Percentiles rank a stretch among this genome's conserved stretches.
phyloP scores from a whole-genome alignment of 2,888 invertebrate genomes.

The Ramazzottius varieornatus region DNA sequence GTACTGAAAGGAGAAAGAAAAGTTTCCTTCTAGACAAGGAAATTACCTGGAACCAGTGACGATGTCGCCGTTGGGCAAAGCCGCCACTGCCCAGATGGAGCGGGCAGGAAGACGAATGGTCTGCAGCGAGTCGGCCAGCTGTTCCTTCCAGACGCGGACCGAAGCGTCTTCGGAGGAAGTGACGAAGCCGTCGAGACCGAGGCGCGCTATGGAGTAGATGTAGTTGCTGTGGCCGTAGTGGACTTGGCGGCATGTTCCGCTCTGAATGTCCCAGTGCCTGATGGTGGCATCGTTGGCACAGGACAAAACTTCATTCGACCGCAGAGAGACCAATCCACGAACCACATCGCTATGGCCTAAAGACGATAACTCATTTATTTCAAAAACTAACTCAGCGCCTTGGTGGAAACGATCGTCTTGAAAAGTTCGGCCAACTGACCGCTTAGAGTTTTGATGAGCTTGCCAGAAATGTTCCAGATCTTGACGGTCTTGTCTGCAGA shows the following conservation, averaged over 20 bases:
- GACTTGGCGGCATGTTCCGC: constrained; percentile 41
- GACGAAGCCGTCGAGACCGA: constrained; percentile 36
- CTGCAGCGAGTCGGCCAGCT: constrained; percentile 27
- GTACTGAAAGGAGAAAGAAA: not conserved
- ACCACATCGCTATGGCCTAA: constrained; percentile 76
- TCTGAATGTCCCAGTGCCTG: constrained; percentile 46
- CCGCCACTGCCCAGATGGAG: constrained; percentile 62
- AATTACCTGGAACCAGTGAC: constrained; percentile 43
- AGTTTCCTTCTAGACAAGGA: not conserved
- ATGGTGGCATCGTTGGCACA: constrained; percentile 75
- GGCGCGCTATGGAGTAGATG: constrained; percentile 20
- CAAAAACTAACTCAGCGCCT: not conserved
- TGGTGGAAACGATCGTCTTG: not conserved
- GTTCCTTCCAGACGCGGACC: constrained; percentile 47
- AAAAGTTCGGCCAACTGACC: too few species aligned
- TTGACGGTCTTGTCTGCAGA: constrained; percentile 74
- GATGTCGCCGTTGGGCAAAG: constrained; percentile 59
- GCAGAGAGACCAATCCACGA: constrained; percentile 43
- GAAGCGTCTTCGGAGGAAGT: constrained; percentile 69
- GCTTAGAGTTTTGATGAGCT: constrained; percentile 35
- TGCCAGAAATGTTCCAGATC: constrained; percentile 45
- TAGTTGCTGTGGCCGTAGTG: constrained; percentile 23
- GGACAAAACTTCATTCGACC: constrained; percentile 49
- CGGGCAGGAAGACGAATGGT: constrained; percentile 50
- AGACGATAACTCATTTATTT: constrained; percentile 8